phyloP scores from a whole-genome alignment of 2,113 vertebrate genomes.

The Gnathonemus longibarbis region DNA sequence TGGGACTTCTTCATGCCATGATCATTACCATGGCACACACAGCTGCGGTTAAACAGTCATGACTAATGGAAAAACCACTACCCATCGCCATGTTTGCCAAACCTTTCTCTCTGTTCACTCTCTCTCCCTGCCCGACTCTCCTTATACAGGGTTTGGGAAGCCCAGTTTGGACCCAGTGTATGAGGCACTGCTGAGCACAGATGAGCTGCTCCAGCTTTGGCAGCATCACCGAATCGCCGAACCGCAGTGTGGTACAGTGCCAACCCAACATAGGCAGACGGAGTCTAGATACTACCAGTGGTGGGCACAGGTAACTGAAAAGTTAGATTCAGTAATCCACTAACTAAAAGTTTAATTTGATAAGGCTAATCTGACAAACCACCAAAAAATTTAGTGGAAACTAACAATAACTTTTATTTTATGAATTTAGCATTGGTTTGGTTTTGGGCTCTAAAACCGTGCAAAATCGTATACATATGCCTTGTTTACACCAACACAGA shows the following conservation, averaged over 20 bases:
- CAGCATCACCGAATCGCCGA: conserved; percentile 77
- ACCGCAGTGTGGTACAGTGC: conserved; percentile 54
- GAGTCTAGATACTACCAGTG: too few relatives aligned
- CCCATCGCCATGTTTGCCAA: not conserved
- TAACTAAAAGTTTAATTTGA: too few relatives aligned
- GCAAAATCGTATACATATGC: too few relatives aligned
- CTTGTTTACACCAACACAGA: too few relatives aligned
- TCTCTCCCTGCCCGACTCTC: not conserved
- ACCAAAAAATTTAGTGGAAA: too few relatives aligned
- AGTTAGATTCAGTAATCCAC: too few relatives aligned
- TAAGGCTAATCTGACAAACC: too few relatives aligned
- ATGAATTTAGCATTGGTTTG: too few relatives aligned
- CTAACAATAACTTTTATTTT: too few relatives aligned
- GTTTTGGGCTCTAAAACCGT: too few relatives aligned
- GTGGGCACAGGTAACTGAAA: too few relatives aligned
- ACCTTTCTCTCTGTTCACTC: conserved; percentile 4
- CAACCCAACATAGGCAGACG: conserved; percentile 16
- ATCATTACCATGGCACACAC: not conserved
- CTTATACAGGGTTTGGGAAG: conserved; percentile 44
- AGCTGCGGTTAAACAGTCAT: not conserved
- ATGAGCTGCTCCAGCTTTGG: conserved; percentile 74
- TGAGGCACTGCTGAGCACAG: conserved; percentile 81
- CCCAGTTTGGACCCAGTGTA: conserved; percentile 72
- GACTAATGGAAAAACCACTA: not conserved
- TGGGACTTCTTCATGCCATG: not conserved